phyloP scores from a whole-genome alignment of 2,113 vertebrate genomes.

The Chionis minor region DNA sequence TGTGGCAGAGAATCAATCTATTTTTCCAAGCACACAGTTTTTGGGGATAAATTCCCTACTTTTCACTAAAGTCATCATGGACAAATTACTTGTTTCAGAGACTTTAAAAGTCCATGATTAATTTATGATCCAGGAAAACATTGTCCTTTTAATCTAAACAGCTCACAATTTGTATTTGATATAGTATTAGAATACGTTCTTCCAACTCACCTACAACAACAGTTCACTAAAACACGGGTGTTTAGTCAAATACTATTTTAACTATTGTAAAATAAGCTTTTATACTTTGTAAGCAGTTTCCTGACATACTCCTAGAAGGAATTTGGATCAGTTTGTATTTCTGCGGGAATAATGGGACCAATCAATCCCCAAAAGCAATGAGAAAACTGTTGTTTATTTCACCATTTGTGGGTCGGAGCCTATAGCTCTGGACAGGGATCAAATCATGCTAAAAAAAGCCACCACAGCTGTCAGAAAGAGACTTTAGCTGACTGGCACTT shows the following conservation, averaged over 20 bases:
- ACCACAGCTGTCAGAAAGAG: too few relatives aligned
- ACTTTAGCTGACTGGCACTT: background rate
- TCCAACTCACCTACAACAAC: background rate
- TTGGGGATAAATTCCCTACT: background rate
- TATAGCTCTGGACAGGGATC: background rate
- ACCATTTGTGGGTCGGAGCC: rapidly evolving
- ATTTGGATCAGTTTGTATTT: background rate
- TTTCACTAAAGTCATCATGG: background rate
- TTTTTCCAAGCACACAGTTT: background rate
- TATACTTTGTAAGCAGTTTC: background rate
- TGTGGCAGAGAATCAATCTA: background rate
- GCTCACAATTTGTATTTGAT: background rate
- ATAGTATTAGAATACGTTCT: background rate
- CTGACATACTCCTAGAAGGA: background rate
- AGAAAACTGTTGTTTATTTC: background rate
- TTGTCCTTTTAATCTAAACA: background rate
- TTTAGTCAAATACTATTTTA: background rate
- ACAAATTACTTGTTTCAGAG: background rate
- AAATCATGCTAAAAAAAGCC: background rate
- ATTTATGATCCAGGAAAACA: background rate
- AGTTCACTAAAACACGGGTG: background rate
- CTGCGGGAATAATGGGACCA: background rate
- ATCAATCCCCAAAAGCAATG: background rate
- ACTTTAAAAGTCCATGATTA: background rate
- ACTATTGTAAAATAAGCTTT: background rate